Evolutionary conservation across 2,113 vertebrate species (phyloP), one percentile per base, ranked within the genome.

Genomic region (Tetrao urogallus): DNA sequence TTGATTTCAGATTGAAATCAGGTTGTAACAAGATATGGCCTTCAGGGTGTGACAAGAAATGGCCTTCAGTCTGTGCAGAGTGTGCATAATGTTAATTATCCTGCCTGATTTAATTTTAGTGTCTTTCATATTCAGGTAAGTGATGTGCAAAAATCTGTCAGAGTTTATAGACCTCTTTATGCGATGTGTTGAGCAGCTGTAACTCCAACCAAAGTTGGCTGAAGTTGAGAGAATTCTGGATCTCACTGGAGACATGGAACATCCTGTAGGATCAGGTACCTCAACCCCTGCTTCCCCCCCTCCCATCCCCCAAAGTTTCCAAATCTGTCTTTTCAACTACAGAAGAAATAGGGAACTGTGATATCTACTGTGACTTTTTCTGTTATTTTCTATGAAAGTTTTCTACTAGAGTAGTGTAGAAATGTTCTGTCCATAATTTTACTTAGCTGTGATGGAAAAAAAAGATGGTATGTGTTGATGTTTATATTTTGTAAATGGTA

Each of bases 111-210:
- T 94, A 22, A 47, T 69, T 92, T 86, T 69, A 91, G 43, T 81
- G 52, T 90, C 19, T 91, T 95, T 92, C n/a, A 40, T 80, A 72
- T 84, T 89, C 88, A 94, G 88, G 86, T 96, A 91, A 95, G 91
- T 90, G 73, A 80, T 89, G 60, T 80, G 38, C 48, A 82, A 76
- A 89, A 78, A 40, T 48, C 57, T 67, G 20, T 50, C 16, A 4
- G 66, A 69, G 50, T 74, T 93, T 52, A 57, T 67, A 77, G 75
- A 69, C 12, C 61, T 78, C 27, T 75, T 74, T 67, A 40, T 67
- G 32, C 0, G 0, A 65, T 47, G 22, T 72, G 54, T 43, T 72
- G 79, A 89, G 38, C 6, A 1, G 73, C 54, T 70, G 40, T 73
- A 70, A 42, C 24, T 93, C 58, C 81, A 79, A 13, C 22, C 1